Evolutionary conservation across 2,797 vertebrate genomes (phyloP).

Genomic region (Brotula barbata): DNA sequence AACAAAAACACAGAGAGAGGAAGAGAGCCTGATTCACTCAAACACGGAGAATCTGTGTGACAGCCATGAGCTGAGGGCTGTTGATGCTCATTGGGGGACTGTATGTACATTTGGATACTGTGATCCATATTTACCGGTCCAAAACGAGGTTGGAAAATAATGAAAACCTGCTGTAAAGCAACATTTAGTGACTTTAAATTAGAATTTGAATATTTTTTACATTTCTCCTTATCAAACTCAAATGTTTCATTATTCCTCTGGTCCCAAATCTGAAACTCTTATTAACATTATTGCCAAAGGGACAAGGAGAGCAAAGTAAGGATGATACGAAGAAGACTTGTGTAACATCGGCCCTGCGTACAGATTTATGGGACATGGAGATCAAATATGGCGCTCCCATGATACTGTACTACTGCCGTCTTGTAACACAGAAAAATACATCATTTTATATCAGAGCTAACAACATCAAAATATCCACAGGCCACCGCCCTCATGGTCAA

Average conservation of each 20-base stretch:
- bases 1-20: constrained; percentile 9
- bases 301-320: too few species aligned
- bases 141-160: too few species aligned
- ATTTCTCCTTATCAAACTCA: too few species aligned
- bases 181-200: too few species aligned
- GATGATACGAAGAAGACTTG: background rate
- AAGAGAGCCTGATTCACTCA: constrained; percentile 38
- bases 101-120: too few species aligned
- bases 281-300: background rate
- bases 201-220: too few species aligned
- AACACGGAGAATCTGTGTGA: constrained; percentile 50
- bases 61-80: constrained; percentile 46
- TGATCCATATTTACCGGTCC: too few species aligned
- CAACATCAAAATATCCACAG: constrained; percentile 11
- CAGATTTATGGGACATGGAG: background rate
- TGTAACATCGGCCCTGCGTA: background rate
- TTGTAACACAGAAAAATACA: background rate
- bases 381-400: background rate
- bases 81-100: too few species aligned
- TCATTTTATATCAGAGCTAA: background rate
- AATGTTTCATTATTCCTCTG: too few species aligned
- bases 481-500: constrained; percentile 12
- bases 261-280: background rate
- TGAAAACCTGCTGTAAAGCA: too few species aligned
- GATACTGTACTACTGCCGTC: background rate